Evolutionary conservation across 2,888 invertebrate genomes (phyloP).

Genomic region (Oscheius sp.): DNA sequence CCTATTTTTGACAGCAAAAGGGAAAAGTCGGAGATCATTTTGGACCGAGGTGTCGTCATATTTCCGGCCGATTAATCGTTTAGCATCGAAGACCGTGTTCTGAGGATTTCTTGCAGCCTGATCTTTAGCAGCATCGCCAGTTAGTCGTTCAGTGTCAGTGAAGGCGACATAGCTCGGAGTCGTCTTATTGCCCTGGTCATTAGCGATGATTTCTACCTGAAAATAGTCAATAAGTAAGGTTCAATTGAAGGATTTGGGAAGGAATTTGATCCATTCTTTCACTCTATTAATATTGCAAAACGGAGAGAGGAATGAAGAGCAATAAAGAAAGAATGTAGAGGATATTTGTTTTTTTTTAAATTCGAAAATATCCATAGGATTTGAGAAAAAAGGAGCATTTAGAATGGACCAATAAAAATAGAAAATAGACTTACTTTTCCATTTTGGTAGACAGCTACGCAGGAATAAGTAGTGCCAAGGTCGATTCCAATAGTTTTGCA

Average conservation of each 20-base stretch:
- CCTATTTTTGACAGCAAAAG: slow-evolving; percentile 63
- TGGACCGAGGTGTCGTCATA: slow-evolving; percentile 71
- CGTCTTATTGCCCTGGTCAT: slow-evolving; percentile 78
- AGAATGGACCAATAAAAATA: no score
- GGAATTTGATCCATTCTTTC: no score
- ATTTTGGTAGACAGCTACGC: slow-evolving; percentile 50
- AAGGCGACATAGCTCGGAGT: slow-evolving; percentile 77
- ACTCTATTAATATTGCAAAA: no score
- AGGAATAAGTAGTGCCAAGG: slow-evolving; percentile 52
- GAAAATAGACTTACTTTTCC: slow-evolving; percentile 41
- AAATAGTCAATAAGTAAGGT: slow-evolving; percentile 14
- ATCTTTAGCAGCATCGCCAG: slow-evolving; percentile 74
- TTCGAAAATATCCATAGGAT: no score
- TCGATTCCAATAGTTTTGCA: slow-evolving; percentile 58
- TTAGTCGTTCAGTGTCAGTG: slow-evolving; percentile 73
- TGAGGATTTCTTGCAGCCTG: slow-evolving; percentile 74
- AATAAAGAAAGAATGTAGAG: no score
- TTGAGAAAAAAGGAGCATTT: no score
- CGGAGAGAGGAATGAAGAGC: no score
- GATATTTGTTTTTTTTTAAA: no score
- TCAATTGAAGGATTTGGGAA: neutral
- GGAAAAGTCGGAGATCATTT: slow-evolving; percentile 69
- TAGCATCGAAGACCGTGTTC: slow-evolving; percentile 64
- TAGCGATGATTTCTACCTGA: slow-evolving; percentile 74
- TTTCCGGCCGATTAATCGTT: slow-evolving; percentile 73